Evolutionary conservation across 30 jellyfish, hydroid and myxozoan genomes (phyloP).

Genomic region (Hydractinia echinata): DNA sequence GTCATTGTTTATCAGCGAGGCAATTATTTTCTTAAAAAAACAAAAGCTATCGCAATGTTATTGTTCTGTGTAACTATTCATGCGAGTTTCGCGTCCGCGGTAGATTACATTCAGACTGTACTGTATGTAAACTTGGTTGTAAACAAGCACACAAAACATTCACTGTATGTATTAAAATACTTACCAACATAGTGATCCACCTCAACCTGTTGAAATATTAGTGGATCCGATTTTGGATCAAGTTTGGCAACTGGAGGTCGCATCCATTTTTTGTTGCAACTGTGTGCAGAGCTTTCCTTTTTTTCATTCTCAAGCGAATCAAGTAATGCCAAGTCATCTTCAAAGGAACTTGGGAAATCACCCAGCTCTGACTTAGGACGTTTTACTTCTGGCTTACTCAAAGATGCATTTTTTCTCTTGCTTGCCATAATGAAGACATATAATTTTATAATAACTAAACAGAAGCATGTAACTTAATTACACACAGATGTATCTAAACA

Average conservation of each 20-base stretch:
- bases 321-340: constrained; percentile 77
- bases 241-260: constrained; percentile 52
- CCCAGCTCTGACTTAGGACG: constrained; percentile 29
- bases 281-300: constrained; percentile 28
- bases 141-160: background rate
- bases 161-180: background rate
- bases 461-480: no score
- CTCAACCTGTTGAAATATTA: constrained; percentile 78
- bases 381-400: background rate
- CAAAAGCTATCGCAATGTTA: no score
- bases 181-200: constrained; percentile 78
- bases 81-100: no score
- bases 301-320: constrained; percentile 50
- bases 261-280: constrained; percentile 48
- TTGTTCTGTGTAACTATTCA: no score
- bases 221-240: constrained; percentile 48
- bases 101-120: no score
- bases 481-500: no score
- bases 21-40: no score
- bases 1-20: no score
- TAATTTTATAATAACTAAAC: no score
- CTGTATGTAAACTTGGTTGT: background rate
- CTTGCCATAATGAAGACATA: background rate
- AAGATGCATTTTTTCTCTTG: constrained; percentile 20
- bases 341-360: constrained; percentile 69